These are phyloP conservation scores for Dolomedes plantarius DNA, from an alignment of 2,888 invertebrate species.

Conservation along the genomic window DNA sequence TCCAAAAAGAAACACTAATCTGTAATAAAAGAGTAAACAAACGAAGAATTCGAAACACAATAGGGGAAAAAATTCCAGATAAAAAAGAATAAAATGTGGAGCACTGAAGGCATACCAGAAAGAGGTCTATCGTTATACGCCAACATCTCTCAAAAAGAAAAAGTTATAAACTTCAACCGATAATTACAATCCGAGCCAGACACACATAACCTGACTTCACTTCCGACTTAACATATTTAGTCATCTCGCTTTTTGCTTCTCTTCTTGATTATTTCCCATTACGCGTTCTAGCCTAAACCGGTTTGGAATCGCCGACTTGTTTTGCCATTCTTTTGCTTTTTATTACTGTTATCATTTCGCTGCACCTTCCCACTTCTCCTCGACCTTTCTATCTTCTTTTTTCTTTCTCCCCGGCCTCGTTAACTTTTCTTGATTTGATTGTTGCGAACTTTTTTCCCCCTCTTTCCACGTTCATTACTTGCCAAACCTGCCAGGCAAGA, in stretches of 20 bases:
- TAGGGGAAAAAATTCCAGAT: background rate
- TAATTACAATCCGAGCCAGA: slow-evolving; percentile 49
- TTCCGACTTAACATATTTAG: slow-evolving; percentile 65
- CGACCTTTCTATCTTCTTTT: slow-evolving; percentile 60
- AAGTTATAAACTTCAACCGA: slow-evolving; percentile 5
- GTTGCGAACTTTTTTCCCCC: slow-evolving; percentile 15
- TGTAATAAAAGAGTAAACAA: no score
- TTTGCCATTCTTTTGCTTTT: slow-evolving; percentile 28
- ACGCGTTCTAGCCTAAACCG: slow-evolving; percentile 41
- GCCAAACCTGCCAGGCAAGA: slow-evolving; percentile 53
- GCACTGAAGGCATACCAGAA: background rate
- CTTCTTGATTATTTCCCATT: slow-evolving; percentile 21
- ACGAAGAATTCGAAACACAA: background rate
- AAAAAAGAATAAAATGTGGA: background rate
- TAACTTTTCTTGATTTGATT: slow-evolving; percentile 33
- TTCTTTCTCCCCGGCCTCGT: background rate
- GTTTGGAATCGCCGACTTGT: slow-evolving; percentile 28
- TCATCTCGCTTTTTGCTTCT: slow-evolving; percentile 27
- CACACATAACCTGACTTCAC: slow-evolving; percentile 51
- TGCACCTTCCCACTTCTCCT: slow-evolving; percentile 41
- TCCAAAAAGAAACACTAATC: no score
- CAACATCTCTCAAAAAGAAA: background rate
- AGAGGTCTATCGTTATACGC: background rate
- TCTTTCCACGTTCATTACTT: slow-evolving; percentile 11
- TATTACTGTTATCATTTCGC: slow-evolving; percentile 62